Evolutionary conservation across 30 jellyfish, hydroid and myxozoan species (phyloP).

Genomic region (Hydractinia echinata): DNA sequence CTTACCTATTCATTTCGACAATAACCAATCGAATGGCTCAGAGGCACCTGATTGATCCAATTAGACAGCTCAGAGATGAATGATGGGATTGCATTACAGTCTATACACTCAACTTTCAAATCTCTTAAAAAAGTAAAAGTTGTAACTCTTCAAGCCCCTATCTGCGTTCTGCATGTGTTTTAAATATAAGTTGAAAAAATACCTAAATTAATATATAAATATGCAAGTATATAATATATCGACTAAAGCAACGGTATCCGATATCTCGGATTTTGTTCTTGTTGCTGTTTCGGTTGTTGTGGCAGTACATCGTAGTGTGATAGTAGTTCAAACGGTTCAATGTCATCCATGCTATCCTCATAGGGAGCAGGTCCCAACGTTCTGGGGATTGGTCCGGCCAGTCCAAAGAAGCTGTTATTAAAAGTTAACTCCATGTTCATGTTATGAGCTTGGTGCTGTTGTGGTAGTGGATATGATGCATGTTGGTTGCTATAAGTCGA

Average conservation of each 20-base stretch:
- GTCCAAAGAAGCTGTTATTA: slow-evolving; percentile 16
- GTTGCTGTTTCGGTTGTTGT: background rate
- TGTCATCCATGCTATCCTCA: slow-evolving; percentile 27
- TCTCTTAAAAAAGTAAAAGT: too few relatives aligned
- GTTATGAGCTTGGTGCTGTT: background rate
- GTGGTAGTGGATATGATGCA: background rate
- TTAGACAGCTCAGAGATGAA: too few relatives aligned
- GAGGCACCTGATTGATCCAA: too few relatives aligned
- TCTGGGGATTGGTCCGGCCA: slow-evolving; percentile 29
- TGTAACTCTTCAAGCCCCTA: too few relatives aligned
- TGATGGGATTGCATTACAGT: too few relatives aligned
- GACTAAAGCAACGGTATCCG: slow-evolving; percentile 26
- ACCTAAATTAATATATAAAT: background rate
- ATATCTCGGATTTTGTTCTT: background rate
- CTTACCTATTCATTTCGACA: too few relatives aligned
- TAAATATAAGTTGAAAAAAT: too few relatives aligned
- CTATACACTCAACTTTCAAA: too few relatives aligned
- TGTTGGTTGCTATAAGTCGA: background rate
- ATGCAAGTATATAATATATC: background rate
- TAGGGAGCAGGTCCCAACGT: background rate
- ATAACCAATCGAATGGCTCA: too few relatives aligned
- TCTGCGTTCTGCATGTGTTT: too few relatives aligned
- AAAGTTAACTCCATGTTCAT: slow-evolving; percentile 28
- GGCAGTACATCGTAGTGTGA: slow-evolving; percentile 11
- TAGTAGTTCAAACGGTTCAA: slow-evolving; percentile 32